Evolutionary conservation across 2,888 invertebrate genomes (phyloP).

Genomic region (Idaea dimidiata): DNA sequence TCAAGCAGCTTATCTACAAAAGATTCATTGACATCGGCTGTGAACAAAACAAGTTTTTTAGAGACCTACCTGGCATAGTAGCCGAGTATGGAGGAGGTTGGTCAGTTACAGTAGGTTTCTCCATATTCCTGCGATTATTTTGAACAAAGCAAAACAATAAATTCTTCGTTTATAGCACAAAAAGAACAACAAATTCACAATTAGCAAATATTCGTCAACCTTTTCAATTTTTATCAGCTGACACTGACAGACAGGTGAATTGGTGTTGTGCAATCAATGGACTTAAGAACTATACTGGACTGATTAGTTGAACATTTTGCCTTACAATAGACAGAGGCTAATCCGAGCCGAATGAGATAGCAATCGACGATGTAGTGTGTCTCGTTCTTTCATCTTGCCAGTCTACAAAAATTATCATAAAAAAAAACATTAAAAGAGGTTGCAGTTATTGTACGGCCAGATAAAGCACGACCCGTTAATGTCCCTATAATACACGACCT

Average conservation of each 20-base stretch:
- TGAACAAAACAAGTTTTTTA: constrained; percentile 34
- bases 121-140: constrained; percentile 45
- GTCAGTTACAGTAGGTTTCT: constrained; percentile 62
- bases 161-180: constrained; percentile 22
- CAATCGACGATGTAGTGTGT: too few relatives aligned
- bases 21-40: constrained; percentile 47
- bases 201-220: neutral
- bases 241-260: constrained; percentile 19
- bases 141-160: neutral
- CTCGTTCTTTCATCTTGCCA: too few relatives aligned
- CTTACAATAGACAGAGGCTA: too few relatives aligned
- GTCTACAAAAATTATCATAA: too few relatives aligned
- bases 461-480: too few relatives aligned
- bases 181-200: constrained; percentile 18
- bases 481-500: too few relatives aligned
- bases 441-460: too few relatives aligned
- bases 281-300: too few relatives aligned
- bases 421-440: too few relatives aligned
- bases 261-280: too few relatives aligned
- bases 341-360: too few relatives aligned
- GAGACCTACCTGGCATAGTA: constrained; percentile 49
- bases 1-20: constrained; percentile 47
- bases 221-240: constrained; percentile 26
- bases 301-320: too few relatives aligned
- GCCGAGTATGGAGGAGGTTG: constrained; percentile 80